Evolutionary conservation across 2,797 vertebrate genomes (phyloP).

Genomic region (Malacoctenus gilli): DNA sequence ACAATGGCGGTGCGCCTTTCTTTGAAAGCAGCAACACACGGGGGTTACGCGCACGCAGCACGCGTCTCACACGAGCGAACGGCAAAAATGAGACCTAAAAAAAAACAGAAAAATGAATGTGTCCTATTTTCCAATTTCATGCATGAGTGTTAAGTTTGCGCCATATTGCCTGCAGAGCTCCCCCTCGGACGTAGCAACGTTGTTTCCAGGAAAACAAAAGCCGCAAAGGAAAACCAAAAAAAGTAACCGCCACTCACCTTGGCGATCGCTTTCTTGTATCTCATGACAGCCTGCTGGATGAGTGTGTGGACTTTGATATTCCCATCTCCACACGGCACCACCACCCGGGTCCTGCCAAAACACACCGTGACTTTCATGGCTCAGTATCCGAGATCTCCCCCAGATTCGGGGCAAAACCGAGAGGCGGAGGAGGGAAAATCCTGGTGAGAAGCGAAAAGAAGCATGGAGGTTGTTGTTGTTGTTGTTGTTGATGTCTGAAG

Average conservation of each 20-base stretch:
- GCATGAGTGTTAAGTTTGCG: slow-evolving; percentile 65
- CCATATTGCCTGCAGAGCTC: slow-evolving; percentile 62
- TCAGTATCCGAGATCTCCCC: slow-evolving; percentile 51
- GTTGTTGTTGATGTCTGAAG: too few species aligned
- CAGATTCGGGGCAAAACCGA: slow-evolving; percentile 51
- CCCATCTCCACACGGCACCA: slow-evolving; percentile 95
- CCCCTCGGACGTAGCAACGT: slow-evolving; percentile 15
- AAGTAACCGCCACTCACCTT: slow-evolving; percentile 86
- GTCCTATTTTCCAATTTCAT: neutral
- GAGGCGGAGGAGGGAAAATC: slow-evolving; percentile 33
- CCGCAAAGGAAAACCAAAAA: slow-evolving; percentile 5
- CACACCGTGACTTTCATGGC: slow-evolving; percentile 98
- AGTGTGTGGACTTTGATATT: slow-evolving; percentile 89
- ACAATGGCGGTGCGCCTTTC: slow-evolving; percentile 68
- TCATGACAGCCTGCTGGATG: slow-evolving; percentile 93
- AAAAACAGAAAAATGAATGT: neutral
- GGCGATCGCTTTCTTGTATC: slow-evolving; percentile 94
- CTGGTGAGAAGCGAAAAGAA: slow-evolving; percentile 23
- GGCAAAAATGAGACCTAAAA: too few species aligned
- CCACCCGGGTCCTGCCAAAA: slow-evolving; percentile 94
- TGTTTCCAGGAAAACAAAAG: slow-evolving; percentile 62
- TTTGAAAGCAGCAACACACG: slow-evolving; percentile 31
- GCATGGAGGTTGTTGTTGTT: too few species aligned
- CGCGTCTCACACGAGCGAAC: neutral
- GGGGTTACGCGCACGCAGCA: neutral